Evolutionary conservation across 2,113 vertebrate species (phyloP), one percentile per base, ranked within the genome.

Genomic region (Procavia capensis): DNA sequence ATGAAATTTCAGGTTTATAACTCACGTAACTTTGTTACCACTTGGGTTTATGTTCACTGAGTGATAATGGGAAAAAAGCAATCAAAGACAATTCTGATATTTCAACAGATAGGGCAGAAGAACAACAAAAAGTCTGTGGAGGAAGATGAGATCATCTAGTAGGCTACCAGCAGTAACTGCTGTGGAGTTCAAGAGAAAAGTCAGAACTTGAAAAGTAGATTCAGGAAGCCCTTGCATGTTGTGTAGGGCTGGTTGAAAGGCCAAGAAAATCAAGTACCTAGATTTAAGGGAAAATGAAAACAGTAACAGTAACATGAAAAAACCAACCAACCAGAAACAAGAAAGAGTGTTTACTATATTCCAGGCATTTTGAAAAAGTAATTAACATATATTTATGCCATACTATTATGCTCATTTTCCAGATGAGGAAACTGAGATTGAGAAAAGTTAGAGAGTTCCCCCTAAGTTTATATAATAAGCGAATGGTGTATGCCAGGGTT

Each of bases 31-130:
- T 63, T 64, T 31, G 63, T 88, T 85, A 85, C 31, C 20, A 45
- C 27, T 81, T 91, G 36, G 19, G 54, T 57, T 50, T 78, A 76
- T 80, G 7, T 4, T 45, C 31, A 36, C 43, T 66, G 14, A 86
- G 59, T 64, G 76, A 79, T n/a, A 94, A 61, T 39, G 36, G 54
- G 36, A 78, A 93, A 22, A 61, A 43, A 59, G 57, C 24, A 86
- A 76, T 57, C 14, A 82, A 90, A 70, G 36, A 39, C 27, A 64
- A 95, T 85, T 96, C 41, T 88, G 14, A 76, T 85, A 66, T 85
- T 95, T 91, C 80, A 61, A 68, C 4, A 82, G 29, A 95, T 36
- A 93, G 43, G 50, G n/a, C n/a, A n/a, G 22, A 89, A 85, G n/a
- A 75, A 72, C 75, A 19, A 2, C 66, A 85, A 86, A 90, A 75